These are phyloP conservation scores for Mycetomoellerius zeteki DNA, from an alignment of 1,140 invertebrate genomes.

Conservation along the genomic window DNA sequence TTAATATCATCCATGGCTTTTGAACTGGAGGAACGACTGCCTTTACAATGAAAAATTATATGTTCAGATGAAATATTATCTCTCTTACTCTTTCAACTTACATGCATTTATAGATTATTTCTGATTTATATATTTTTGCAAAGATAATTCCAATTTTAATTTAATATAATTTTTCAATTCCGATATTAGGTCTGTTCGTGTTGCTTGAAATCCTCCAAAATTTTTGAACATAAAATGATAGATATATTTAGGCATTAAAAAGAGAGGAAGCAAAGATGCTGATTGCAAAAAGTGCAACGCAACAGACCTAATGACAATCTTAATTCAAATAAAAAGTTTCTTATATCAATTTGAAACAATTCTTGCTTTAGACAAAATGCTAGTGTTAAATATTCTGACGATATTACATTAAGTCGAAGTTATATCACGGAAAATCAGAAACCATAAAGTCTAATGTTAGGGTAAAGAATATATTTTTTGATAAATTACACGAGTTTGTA, in stretches of 20 bases:
- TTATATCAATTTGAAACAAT: conserved; percentile 4
- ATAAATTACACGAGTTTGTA: background rate
- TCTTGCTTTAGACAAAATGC: background rate
- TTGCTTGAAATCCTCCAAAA: too few relatives aligned
- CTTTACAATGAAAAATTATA: conserved; percentile 60
- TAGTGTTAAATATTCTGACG: background rate
- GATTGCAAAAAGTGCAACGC: too few relatives aligned
- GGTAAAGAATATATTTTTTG: background rate
- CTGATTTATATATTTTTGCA: background rate
- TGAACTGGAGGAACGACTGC: conserved; percentile 74
- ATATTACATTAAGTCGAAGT: background rate
- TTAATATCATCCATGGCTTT: conserved; percentile 73
- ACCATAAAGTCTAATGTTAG: background rate
- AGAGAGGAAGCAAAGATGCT: too few relatives aligned
- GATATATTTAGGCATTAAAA: too few relatives aligned
- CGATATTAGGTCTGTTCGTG: background rate
- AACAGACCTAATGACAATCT: background rate
- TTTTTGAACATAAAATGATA: too few relatives aligned
- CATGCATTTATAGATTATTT: background rate
- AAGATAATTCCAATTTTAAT: background rate
- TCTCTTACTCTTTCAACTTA: background rate
- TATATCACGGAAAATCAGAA: background rate
- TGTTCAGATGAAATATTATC: background rate
- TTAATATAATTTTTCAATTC: background rate
- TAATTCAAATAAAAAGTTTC: background rate